phyloP scores from a whole-genome alignment of 1,140 invertebrate species.

The Scaptomyza graminum region DNA sequence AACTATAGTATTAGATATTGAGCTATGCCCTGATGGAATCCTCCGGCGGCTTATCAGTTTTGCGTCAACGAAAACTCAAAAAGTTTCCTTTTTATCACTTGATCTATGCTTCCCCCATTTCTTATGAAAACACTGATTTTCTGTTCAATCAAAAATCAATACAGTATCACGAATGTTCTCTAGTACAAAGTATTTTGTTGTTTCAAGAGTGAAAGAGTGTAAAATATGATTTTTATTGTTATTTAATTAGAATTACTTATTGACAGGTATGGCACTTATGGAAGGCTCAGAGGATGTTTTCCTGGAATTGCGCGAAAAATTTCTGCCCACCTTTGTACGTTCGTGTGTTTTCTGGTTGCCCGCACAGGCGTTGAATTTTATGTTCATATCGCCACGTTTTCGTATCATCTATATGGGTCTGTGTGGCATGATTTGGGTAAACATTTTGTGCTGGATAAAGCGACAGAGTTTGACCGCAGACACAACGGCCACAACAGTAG shows the following conservation, averaged over 20 bases:
- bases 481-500: conserved; percentile 5
- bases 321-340: conserved; percentile 88
- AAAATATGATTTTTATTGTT: neutral
- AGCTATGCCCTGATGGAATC: too few species aligned
- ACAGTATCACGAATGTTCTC: too few species aligned
- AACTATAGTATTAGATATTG: too few species aligned
- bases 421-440: conserved; percentile 90
- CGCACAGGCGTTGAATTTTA: conserved; percentile 90
- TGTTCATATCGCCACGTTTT: conserved; percentile 87
- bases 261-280: conserved; percentile 89
- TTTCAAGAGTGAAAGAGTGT: too few species aligned
- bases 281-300: conserved; percentile 88
- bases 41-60: too few species aligned
- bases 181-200: too few species aligned
- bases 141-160: too few species aligned
- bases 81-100: too few species aligned
- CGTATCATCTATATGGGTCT: conserved; percentile 89
- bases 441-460: conserved; percentile 91
- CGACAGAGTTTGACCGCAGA: conserved; percentile 82
- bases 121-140: too few species aligned
- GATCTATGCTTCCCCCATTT: too few species aligned
- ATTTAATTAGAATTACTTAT: conserved; percentile 12
- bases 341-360: conserved; percentile 92
- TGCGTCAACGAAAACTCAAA: too few species aligned
- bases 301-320: conserved; percentile 89